Evolutionary conservation across 2,888 invertebrate species (phyloP).

Genomic region (Griposia aprilina): DNA sequence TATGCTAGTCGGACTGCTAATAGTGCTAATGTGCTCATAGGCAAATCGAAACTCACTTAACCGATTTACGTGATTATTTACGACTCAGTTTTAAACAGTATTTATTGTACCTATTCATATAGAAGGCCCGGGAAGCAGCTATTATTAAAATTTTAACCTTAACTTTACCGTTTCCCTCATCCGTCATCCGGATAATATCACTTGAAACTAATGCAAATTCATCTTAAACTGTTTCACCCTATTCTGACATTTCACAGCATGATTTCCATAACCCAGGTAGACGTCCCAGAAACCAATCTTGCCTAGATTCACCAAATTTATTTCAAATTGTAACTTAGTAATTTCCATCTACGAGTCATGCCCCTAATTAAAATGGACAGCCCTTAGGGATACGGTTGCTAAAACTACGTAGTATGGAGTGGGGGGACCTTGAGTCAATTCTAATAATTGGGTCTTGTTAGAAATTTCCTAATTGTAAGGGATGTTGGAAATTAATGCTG

Average conservation of each 20-base stretch:
- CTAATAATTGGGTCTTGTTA: slow-evolving; percentile 62
- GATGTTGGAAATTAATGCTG: slow-evolving; percentile 30
- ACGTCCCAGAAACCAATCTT: slow-evolving; percentile 57
- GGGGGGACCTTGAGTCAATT: slow-evolving; percentile 53
- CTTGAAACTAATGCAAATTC: slow-evolving; percentile 23
- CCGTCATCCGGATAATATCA: slow-evolving; percentile 9
- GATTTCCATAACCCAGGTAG: slow-evolving; percentile 52
- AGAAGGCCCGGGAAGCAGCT: neutral
- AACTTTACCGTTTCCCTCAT: neutral
- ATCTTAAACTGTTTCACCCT: slow-evolving; percentile 29
- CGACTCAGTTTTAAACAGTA: neutral
- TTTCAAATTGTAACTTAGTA: slow-evolving; percentile 58
- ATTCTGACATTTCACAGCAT: slow-evolving; percentile 22
- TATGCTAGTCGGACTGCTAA: no score
- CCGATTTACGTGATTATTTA: neutral
- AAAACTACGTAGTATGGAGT: slow-evolving; percentile 51
- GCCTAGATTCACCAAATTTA: slow-evolving; percentile 50
- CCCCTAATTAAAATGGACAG: slow-evolving; percentile 65
- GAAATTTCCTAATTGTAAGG: slow-evolving; percentile 54
- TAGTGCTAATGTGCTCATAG: no score
- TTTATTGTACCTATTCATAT: neutral
- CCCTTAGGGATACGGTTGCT: slow-evolving; percentile 47
- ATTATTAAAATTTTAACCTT: neutral
- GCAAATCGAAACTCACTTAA: neutral
- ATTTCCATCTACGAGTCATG: slow-evolving; percentile 60